phyloP scores from a whole-genome alignment of 1,140 invertebrate species.

The Ceratina australensis region DNA sequence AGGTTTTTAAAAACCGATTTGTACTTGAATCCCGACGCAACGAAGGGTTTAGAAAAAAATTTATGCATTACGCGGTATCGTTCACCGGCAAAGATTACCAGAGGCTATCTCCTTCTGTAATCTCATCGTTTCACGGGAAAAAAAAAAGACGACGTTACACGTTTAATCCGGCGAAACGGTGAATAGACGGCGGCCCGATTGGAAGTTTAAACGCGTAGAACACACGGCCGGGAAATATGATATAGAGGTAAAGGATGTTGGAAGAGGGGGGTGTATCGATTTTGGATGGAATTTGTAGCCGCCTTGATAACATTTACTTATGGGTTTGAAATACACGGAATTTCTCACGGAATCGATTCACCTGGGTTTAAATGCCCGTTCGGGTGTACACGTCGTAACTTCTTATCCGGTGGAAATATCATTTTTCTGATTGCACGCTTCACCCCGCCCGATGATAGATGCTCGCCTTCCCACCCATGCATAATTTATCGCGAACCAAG shows the following conservation, averaged over 20 bases:
- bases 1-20: no score
- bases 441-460: background rate
- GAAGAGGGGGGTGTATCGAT: constrained; percentile 5
- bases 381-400: background rate
- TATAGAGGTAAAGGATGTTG: background rate
- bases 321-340: constrained; percentile 8
- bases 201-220: background rate
- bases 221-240: constrained; percentile 10
- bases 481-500: constrained; percentile 7
- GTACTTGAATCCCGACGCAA: no score
- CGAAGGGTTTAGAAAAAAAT: no score
- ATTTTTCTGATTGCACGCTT: constrained; percentile 11
- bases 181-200: background rate
- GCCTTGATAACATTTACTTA: constrained; percentile 39
- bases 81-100: no score
- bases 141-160: constrained; percentile 24
- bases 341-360: constrained; percentile 18
- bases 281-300: constrained; percentile 30
- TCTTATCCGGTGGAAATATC: constrained; percentile 21
- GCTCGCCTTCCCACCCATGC: background rate
- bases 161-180: background rate
- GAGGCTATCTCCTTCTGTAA: background rate
- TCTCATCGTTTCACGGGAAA: constrained; percentile 1
- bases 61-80: no score
- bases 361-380: constrained; percentile 10